A percentile compares a stretch with the other conserved stretches of the same genome.
These are phyloP conservation scores for Melanostoma scalare DNA, from an alignment of 2,888 invertebrate genomes.

Conservation along the genomic window DNA sequence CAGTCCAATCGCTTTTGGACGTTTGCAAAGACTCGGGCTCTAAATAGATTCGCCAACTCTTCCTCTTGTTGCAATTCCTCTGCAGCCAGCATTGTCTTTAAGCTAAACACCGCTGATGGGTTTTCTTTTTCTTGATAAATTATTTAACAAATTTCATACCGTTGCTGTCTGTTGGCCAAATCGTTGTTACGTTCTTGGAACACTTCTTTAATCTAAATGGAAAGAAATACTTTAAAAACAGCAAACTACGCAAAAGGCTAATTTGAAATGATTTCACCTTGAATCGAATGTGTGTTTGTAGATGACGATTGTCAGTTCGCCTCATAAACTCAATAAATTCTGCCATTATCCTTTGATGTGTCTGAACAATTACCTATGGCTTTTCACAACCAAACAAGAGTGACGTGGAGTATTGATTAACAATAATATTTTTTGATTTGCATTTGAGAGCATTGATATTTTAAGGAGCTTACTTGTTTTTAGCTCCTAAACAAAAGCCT, in stretches of 20 bases:
- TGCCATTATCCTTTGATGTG: constrained; percentile 17
- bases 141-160: constrained; percentile 16
- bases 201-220: constrained; percentile 37
- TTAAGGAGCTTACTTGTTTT: too few relatives aligned
- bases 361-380: background rate
- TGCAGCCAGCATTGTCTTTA: constrained; percentile 17
- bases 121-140: background rate
- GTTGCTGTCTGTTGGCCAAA: constrained; percentile 20
- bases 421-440: background rate
- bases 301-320: constrained; percentile 45
- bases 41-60: constrained; percentile 55
- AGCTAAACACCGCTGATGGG: background rate
- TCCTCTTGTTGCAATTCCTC: constrained; percentile 61
- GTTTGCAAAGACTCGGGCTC: constrained; percentile 44
- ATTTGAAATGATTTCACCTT: constrained; percentile 36
- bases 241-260: too few relatives aligned
- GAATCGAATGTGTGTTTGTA: constrained; percentile 48
- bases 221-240: background rate
- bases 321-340: constrained; percentile 51
- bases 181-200: constrained; percentile 41
- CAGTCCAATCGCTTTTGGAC: constrained; percentile 59
- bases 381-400: background rate
- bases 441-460: too few relatives aligned
- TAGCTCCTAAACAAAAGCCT: too few relatives aligned
- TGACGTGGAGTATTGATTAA: constrained; percentile 20